Conservation (phyloP, 2,113 vertebrate genomes). For the Hemibates koningsi region DNA sequence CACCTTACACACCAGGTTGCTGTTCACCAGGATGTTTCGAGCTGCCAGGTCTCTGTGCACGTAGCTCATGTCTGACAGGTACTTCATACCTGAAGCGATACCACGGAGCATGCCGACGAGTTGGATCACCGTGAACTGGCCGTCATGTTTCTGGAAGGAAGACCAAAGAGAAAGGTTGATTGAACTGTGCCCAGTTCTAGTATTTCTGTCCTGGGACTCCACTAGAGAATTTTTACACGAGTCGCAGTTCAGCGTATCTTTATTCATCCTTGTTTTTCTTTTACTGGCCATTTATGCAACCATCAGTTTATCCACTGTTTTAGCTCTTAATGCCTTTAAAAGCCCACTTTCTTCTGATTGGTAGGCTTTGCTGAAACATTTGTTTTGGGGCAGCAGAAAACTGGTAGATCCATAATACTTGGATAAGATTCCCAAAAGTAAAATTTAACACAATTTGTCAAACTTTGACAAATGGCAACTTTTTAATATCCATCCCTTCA, state of each 20-base stretch:
- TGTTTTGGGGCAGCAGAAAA: neutral
- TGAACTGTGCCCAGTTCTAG: neutral
- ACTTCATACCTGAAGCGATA: slow-evolving; percentile 98
- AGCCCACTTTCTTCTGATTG: neutral
- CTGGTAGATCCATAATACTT: neutral
- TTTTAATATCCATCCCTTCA: neutral
- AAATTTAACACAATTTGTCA: neutral
- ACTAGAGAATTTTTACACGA: neutral
- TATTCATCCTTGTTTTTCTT: neutral
- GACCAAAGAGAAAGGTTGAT: neutral
- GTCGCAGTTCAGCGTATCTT: neutral
- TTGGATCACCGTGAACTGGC: slow-evolving; percentile 96
- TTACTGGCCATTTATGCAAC: neutral
- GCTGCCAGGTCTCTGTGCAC: slow-evolving; percentile 94
- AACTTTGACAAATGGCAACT: neutral
- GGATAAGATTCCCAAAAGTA: neutral
- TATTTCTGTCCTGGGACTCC: neutral
- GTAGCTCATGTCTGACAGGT: slow-evolving; percentile 97
- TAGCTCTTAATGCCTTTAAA: neutral
- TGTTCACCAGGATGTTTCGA: slow-evolving; percentile 95
- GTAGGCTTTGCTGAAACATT: neutral
- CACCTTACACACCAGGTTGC: slow-evolving; percentile 97
- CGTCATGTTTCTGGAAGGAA: slow-evolving; percentile 88
- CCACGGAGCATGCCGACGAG: slow-evolving; percentile 96
- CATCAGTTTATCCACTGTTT: neutral